phyloP scores from a whole-genome alignment of 2,888 invertebrate genomes.

The Furcula furcula region DNA sequence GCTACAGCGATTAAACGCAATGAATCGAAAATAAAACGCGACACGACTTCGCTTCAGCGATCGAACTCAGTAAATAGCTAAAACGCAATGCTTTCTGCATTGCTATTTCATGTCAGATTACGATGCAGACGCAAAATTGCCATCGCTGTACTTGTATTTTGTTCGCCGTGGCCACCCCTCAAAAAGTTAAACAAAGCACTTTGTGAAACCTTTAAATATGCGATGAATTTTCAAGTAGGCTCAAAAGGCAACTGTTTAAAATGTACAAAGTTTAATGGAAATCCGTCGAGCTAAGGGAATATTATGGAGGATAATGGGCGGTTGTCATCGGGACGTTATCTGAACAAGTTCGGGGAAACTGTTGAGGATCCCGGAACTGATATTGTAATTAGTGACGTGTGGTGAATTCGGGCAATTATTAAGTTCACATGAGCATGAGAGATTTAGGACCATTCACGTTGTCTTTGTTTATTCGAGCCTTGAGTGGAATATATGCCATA shows the following conservation, averaged over 20 bases:
- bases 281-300: constrained; percentile 62
- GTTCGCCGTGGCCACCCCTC: constrained; percentile 42
- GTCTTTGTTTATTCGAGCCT: too few species aligned
- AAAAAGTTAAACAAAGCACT: constrained; percentile 71
- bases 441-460: too few species aligned
- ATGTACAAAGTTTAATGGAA: constrained; percentile 74
- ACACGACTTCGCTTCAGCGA: too few species aligned
- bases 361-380: constrained; percentile 17
- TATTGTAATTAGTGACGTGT: constrained; percentile 5
- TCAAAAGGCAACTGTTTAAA: constrained; percentile 69
- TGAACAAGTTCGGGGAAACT: constrained; percentile 20
- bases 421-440: too few species aligned
- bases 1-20: too few species aligned
- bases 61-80: too few species aligned
- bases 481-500: too few species aligned
- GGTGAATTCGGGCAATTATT: too few species aligned
- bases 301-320: constrained; percentile 56
- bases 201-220: constrained; percentile 66
- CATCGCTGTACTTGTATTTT: constrained; percentile 34
- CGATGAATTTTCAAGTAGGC: constrained; percentile 67
- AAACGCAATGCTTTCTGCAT: too few species aligned
- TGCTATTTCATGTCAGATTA: too few species aligned
- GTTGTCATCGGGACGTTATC: constrained; percentile 32
- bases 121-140: too few species aligned
- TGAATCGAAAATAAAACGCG: too few species aligned